phyloP scores from a whole-genome alignment of 1,140 invertebrate species.

The Anthonomus grandis region DNA sequence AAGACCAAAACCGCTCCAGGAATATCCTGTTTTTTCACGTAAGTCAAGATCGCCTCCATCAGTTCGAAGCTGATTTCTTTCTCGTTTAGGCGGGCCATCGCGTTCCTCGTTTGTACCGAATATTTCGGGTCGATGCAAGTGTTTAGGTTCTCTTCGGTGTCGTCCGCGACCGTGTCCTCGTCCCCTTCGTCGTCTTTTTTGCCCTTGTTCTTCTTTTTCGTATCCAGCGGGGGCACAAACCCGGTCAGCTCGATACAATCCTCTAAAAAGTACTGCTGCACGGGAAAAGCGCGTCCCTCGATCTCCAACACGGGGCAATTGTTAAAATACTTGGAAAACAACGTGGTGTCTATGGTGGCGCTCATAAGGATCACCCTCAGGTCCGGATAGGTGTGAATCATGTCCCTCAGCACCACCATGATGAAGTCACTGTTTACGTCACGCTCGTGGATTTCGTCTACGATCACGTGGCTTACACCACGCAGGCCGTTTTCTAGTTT shows the following conservation, averaged over 20 bases:
- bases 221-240: slow-evolving; percentile 72
- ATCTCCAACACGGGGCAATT: slow-evolving; percentile 81
- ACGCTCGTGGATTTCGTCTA: slow-evolving; percentile 97
- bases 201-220: slow-evolving; percentile 61
- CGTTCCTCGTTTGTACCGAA: slow-evolving; percentile 60
- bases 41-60: slow-evolving; percentile 74
- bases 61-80: slow-evolving; percentile 91
- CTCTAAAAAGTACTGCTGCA: slow-evolving; percentile 86
- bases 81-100: slow-evolving; percentile 77
- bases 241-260: slow-evolving; percentile 80
- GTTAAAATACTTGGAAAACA: slow-evolving; percentile 91
- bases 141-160: slow-evolving; percentile 78
- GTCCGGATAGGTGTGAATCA: slow-evolving; percentile 86
- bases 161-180: slow-evolving; percentile 52
- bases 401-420: slow-evolving; percentile 88
- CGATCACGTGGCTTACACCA: slow-evolving; percentile 86
- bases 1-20: slow-evolving; percentile 85
- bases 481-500: slow-evolving; percentile 84
- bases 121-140: slow-evolving; percentile 57
- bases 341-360: slow-evolving; percentile 88
- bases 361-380: slow-evolving; percentile 95
- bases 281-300: slow-evolving; percentile 74
- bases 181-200: slow-evolving; percentile 53
- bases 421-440: slow-evolving; percentile 97
- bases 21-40: slow-evolving; percentile 70